These are phyloP conservation scores for Erebia ligea DNA, from an alignment of 2,888 invertebrate species.

Conservation along the genomic window DNA sequence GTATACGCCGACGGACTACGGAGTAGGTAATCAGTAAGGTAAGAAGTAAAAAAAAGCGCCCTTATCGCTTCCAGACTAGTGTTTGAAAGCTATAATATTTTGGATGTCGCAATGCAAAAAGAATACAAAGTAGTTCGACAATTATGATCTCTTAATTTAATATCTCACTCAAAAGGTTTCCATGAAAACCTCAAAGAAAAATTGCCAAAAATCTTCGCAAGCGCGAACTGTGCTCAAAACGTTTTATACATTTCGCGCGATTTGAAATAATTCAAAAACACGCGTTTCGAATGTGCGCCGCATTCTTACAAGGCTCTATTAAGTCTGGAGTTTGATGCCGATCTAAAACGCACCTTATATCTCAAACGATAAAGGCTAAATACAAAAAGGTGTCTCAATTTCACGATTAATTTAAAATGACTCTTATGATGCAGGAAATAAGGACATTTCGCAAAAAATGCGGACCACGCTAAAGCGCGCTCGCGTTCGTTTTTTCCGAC, in stretches of 20 bases:
- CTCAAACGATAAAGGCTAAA: conserved; percentile 18
- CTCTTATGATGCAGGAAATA: conserved; percentile 20
- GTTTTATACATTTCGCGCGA: conserved; percentile 53
- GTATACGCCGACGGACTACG: too few relatives aligned
- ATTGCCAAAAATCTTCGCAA: conserved; percentile 43
- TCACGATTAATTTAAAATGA: conserved; percentile 27
- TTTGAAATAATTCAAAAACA: conserved; percentile 67
- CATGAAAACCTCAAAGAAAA: conserved; percentile 26
- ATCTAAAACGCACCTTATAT: conserved; percentile 38
- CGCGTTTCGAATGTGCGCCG: conserved; percentile 58
- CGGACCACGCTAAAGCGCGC: conserved; percentile 40
- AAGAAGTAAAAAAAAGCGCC: too few relatives aligned
- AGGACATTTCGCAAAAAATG: conserved; percentile 22
- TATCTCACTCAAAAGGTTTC: conserved; percentile 16
- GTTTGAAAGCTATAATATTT: too few relatives aligned
- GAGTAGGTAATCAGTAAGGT: too few relatives aligned
- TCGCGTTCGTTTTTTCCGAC: conserved; percentile 58
- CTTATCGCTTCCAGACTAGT: too few relatives aligned
- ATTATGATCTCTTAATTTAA: conserved; percentile 2
- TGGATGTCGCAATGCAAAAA: too few relatives aligned
- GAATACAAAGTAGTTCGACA: background rate
- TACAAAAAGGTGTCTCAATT: conserved; percentile 17
- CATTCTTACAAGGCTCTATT: conserved; percentile 67
- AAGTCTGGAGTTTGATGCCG: conserved; percentile 43
- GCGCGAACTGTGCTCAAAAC: conserved; percentile 41